A percentile compares a stretch with the other conserved stretches of the same genome.
These are phyloP conservation scores for Clarias magur DNA, from an alignment of 2,113 vertebrate genomes.

Conservation along the genomic window DNA sequence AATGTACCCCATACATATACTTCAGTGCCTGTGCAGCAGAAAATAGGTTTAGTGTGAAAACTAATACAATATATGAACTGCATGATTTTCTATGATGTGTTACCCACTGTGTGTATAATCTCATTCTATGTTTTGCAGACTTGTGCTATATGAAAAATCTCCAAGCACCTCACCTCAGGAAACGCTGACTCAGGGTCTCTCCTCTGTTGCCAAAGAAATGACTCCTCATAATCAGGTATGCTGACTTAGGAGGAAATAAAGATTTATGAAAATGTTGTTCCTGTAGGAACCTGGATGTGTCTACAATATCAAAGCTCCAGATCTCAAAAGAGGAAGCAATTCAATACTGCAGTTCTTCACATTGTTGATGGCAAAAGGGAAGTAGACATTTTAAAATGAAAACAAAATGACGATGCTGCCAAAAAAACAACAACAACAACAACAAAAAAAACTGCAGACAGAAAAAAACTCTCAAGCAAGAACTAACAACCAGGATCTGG, in stretches of 20 bases:
- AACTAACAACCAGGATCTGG: slow-evolving; percentile 7
- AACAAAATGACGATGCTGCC: slow-evolving; percentile 58
- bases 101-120: slow-evolving; percentile 48
- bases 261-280: slow-evolving; percentile 62
- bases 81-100: slow-evolving; percentile 10
- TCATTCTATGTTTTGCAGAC: slow-evolving; percentile 53
- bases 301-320: not conserved
- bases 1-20: not conserved
- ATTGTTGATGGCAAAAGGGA: slow-evolving; percentile 72
- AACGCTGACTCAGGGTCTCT: slow-evolving; percentile 30
- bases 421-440: slow-evolving; percentile 27
- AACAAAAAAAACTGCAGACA: slow-evolving; percentile 51
- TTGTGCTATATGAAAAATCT: slow-evolving; percentile 46
- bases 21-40: slow-evolving; percentile 25
- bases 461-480: slow-evolving; percentile 55
- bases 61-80: slow-evolving; percentile 11
- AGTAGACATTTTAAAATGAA: slow-evolving; percentile 61
- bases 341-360: slow-evolving; percentile 67
- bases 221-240: slow-evolving; percentile 55
- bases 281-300: slow-evolving; percentile 46
- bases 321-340: slow-evolving; percentile 29
- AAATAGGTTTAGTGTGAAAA: slow-evolving; percentile 30
- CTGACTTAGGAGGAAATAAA: slow-evolving; percentile 61
- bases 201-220: slow-evolving; percentile 42
- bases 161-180: slow-evolving; percentile 27